Conservation (phyloP, 2,888 invertebrate genomes). For the Zygaena filipendulae region DNA sequence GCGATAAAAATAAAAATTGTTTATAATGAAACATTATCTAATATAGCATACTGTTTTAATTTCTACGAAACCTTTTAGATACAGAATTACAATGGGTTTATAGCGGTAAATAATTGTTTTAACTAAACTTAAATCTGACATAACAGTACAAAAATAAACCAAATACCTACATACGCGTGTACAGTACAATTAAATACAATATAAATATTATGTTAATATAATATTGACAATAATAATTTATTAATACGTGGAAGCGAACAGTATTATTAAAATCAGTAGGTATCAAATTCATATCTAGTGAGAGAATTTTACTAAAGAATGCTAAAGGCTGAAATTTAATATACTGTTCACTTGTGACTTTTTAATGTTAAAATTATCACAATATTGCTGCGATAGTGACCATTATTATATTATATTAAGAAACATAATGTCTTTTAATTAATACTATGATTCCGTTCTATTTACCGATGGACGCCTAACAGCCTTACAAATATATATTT, state of each 20-base stretch:
- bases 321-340: too few relatives aligned
- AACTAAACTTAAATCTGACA: slow-evolving; percentile 57
- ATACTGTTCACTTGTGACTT: too few relatives aligned
- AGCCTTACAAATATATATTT: too few relatives aligned
- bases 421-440: slow-evolving; percentile 47
- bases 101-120: slow-evolving; percentile 60
- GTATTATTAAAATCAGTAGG: too few relatives aligned
- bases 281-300: too few relatives aligned
- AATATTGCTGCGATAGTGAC: slow-evolving; percentile 30
- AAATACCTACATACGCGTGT: slow-evolving; percentile 33
- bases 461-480: slow-evolving; percentile 38
- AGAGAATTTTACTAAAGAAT: too few relatives aligned
- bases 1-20: too few relatives aligned
- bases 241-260: too few relatives aligned
- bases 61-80: slow-evolving; percentile 67
- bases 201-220: too few relatives aligned
- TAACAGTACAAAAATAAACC: slow-evolving; percentile 61
- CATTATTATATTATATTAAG: too few relatives aligned
- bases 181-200: slow-evolving; percentile 31
- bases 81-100: slow-evolving; percentile 64
- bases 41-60: slow-evolving; percentile 68
- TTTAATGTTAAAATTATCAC: slow-evolving; percentile 37
- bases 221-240: too few relatives aligned
- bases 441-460: slow-evolving; percentile 53
- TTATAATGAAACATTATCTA: too few relatives aligned